phyloP scores from a whole-genome alignment of 2,113 vertebrate genomes.

The Egretta garzetta region DNA sequence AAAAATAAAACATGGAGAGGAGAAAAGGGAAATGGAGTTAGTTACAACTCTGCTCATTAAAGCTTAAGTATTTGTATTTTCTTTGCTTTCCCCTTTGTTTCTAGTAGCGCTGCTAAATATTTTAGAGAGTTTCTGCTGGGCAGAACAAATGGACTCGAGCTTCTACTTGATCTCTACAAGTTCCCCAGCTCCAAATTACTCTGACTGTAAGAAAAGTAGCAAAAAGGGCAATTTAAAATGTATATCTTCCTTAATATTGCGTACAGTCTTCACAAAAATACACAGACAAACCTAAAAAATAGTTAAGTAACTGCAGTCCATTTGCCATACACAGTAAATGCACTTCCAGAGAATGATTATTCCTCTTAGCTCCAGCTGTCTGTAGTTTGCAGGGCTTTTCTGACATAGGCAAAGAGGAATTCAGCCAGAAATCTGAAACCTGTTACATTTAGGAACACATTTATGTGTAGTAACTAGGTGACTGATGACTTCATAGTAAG shows the following conservation, averaged over 20 bases:
- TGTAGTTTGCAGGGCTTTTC: constrained; percentile 44
- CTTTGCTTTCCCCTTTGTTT: neutral
- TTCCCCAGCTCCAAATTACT: neutral
- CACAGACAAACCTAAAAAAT: neutral
- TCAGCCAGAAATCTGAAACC: constrained; percentile 75
- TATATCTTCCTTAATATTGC: neutral
- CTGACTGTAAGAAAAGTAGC: neutral
- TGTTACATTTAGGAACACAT: constrained; percentile 68
- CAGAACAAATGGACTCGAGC: constrained; percentile 24
- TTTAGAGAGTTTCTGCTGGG: constrained; percentile 11
- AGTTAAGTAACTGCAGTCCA: neutral
- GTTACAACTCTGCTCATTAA: neutral
- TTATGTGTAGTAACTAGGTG: constrained; percentile 20
- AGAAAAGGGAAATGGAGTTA: neutral
- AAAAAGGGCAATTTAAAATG: constrained; percentile 31
- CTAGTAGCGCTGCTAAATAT: neutral
- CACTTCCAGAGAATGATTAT: neutral
- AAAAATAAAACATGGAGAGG: neutral
- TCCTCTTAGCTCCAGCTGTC: constrained; percentile 51
- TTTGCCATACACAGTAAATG: constrained; percentile 4
- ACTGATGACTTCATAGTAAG: constrained; percentile 44
- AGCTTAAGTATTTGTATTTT: neutral
- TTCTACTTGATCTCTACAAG: neutral
- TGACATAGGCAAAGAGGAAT: constrained; percentile 56
- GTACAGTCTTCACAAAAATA: neutral